Conservation (phyloP, 2,113 vertebrate species). For the Hippocampus comes region DNA sequence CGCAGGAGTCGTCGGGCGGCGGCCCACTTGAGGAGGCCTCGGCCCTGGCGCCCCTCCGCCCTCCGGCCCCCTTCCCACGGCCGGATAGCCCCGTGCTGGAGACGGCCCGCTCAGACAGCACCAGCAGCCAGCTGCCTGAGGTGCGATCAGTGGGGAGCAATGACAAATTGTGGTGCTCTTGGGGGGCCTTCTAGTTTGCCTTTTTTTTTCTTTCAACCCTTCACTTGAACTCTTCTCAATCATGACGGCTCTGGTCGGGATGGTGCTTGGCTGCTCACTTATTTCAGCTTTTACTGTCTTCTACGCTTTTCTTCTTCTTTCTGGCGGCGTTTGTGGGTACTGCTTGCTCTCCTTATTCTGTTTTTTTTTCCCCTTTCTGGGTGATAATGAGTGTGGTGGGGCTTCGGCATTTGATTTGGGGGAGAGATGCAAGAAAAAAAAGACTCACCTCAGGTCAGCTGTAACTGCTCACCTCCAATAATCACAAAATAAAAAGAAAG, state of each 20-base stretch:
- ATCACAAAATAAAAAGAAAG: slow-evolving; percentile 41
- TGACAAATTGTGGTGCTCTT: slow-evolving; percentile 82
- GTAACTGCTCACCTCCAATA: slow-evolving; percentile 76
- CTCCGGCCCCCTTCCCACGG: slow-evolving; percentile 69
- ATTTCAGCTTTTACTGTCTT: slow-evolving; percentile 17
- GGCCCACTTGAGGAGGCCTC: slow-evolving; percentile 82
- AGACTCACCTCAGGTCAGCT: slow-evolving; percentile 95
- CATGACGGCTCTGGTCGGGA: slow-evolving; percentile 13
- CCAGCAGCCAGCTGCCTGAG: slow-evolving; percentile 99
- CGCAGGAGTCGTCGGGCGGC: slow-evolving; percentile 88
- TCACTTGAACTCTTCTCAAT: slow-evolving; percentile 25
- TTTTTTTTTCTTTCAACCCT: slow-evolving; percentile 23
- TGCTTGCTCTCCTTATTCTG: slow-evolving; percentile 9
- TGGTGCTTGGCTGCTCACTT: slow-evolving; percentile 20
- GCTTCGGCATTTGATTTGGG: slow-evolving; percentile 79
- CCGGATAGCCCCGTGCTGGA: slow-evolving; percentile 87
- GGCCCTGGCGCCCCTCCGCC: slow-evolving; percentile 54
- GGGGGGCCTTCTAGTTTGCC: slow-evolving; percentile 79
- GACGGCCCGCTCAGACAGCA: slow-evolving; percentile 87
- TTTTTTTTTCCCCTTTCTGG: not conserved
- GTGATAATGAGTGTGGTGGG: slow-evolving; percentile 37
- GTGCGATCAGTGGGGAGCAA: slow-evolving; percentile 83
- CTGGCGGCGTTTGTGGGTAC: slow-evolving; percentile 49
- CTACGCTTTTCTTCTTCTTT: slow-evolving; percentile 23
- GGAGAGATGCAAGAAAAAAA: slow-evolving; percentile 40